Base-by-base conservation (phyloP, 2,113 vertebrate species). In the Paraplagusia blochii region DNA sequence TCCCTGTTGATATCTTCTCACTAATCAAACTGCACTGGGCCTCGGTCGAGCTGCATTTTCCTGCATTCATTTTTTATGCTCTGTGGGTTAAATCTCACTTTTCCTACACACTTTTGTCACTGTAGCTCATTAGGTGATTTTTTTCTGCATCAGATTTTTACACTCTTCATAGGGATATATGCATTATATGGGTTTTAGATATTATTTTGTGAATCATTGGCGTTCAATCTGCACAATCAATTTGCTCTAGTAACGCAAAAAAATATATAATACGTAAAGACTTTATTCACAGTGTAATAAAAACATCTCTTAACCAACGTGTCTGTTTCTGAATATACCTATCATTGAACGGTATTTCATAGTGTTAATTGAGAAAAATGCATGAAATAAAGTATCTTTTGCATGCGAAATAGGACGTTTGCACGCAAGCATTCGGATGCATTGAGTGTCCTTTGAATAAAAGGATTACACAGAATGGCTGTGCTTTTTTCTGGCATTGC, bases 401-500 rank as follows among this genome's bases (percentile, higher is more conserved):
- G 68, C 18, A 22, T 47, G 1, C 34, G n/a, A 16, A 6, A 57
- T 14, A 69, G 7, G 44, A 52, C 53, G 22, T 72, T 59, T 70
- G 40, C n/a, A 16, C 49, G 33, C 11, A 61, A 46, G 53, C 15
- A 51, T 44, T 42, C 34, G 39, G 8, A 53, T 64, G 5, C 51
- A 17, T 53, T 33, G 43, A 58, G 51, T 38, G 29, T 66, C 39
- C 66, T 63, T 22, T 42, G 44, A 34, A 39, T 71, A 77, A 72
- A 76, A 36, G 71, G 60, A 85, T 82, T 63, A 73, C 77, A 77
- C 67, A 68, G 73, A 61, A 74, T 80, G 63, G 61, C 58, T 69
- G 66, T 61, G 71, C 64, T 84, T 85, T 85, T 76, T 85, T 73
- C 74, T 77, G 57, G 72, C 85, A 73, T 73, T 85, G 74, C 82